Percentiles rank a stretch among this genome's conserved stretches.
Evolutionary conservation across 2,113 vertebrate genomes (phyloP).

Genomic region (Otis tarda): DNA sequence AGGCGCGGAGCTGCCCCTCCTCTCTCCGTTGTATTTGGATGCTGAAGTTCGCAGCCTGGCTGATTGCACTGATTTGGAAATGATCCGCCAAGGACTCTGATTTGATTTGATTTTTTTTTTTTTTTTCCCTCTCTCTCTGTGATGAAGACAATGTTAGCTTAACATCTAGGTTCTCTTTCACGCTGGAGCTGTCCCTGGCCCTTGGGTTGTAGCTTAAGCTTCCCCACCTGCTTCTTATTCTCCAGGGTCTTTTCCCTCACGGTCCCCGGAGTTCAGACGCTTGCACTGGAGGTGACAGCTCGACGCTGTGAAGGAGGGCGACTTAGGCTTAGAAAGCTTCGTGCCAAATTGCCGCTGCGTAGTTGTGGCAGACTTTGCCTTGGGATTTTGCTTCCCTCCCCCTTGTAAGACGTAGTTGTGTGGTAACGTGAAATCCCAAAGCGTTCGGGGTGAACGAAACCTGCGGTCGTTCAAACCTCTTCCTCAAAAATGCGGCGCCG

Average conservation of each 20-base stretch:
- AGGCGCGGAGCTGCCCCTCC: background rate
- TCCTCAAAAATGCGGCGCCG: fast-evolving
- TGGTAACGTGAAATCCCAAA: too few species aligned
- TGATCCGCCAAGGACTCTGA: background rate
- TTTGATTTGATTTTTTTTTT: too few species aligned
- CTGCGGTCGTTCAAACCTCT: too few species aligned
- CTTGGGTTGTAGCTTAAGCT: background rate
- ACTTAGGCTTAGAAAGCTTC: background rate
- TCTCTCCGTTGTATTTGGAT: background rate
- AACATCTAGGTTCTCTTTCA: background rate
- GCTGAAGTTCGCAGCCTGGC: background rate
- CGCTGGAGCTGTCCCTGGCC: background rate
- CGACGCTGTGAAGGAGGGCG: background rate
- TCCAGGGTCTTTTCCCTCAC: background rate
- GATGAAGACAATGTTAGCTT: background rate
- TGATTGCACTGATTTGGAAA: background rate
- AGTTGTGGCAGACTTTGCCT: background rate
- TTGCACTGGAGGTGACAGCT: background rate
- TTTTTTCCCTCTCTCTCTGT: background rate
- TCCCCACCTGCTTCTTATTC: fast-evolving
- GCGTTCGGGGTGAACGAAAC: background rate
- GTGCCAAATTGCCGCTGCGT: background rate
- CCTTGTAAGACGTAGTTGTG: fast-evolving
- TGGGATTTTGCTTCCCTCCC: background rate
- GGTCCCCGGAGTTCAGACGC: background rate